Base-by-base conservation (phyloP, 2,888 invertebrate genomes). In the Tipula confusa region DNA sequence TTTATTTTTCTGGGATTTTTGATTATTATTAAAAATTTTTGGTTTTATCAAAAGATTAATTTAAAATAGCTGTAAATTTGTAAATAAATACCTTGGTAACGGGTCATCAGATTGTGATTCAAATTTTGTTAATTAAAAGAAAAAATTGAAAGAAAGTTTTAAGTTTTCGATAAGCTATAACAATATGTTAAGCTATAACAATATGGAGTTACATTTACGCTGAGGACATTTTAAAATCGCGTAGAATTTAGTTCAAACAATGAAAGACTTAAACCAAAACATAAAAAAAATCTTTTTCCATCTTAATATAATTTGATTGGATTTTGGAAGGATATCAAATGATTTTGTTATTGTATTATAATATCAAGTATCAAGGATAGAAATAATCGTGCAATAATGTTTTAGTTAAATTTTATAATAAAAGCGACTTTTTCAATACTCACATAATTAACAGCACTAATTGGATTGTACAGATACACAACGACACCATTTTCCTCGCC, bases 401-500 rank as follows among this genome's bases (percentile, higher is more conserved):
- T 43, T 24, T 36, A n/a, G 2, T 5, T 83, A 36, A 18, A 79
- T 80, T 43, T 29, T 36, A 1, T 82, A n/a, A n/a, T n/a, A n/a
- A n/a, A n/a, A n/a, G n/a, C n/a, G n/a, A n/a, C n/a, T 31, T 31
- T 15, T 18, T 83, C 13, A 64, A 84, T 86, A 91, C 95, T 93
- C 90, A 97, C 96, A 89, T 96, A 97, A 90, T 96, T 96, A 29
- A 96, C 96, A 84, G 95, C 94, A 88, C 95, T 95, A 90, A 95
- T 94, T 9, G 96, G 96, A 87, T 94, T 94, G 88, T 97, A 97
- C 87, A 95, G 94, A 89, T 93, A 97, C 84, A 96, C 93, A 18
- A 96, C 93, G 13, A 94, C 93, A 82, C 97, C 97, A 85, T 94
- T 93, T 86, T 96, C 96, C 88, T 96, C 96, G 13, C 96, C 96